Conservation (phyloP, 2,113 vertebrate genomes). For the Phalacrocorax brasilianus region DNA sequence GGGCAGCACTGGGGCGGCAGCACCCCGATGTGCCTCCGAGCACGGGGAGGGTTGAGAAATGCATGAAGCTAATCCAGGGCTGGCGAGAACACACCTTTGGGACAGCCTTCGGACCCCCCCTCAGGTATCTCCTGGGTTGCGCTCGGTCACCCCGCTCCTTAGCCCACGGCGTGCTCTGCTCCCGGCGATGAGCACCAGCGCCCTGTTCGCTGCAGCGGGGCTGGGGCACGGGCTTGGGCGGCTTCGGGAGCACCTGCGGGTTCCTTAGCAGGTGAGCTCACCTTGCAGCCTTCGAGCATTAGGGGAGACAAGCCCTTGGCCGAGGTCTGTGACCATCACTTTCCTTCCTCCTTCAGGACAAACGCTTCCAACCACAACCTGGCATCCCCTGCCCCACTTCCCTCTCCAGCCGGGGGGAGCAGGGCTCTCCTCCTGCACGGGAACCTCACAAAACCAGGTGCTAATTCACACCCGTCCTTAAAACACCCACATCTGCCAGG, state of each 20-base stretch:
- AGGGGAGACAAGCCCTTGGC: not conserved
- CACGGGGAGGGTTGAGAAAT: fast-evolving
- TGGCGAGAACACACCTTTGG: not conserved
- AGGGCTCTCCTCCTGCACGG: not conserved
- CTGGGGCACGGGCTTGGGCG: not conserved
- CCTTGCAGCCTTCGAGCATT: not conserved
- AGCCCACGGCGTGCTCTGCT: not conserved
- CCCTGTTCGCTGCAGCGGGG: no score
- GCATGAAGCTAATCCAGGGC: not conserved
- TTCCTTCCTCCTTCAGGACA: not conserved
- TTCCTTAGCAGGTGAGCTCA: not conserved
- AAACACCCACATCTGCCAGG: not conserved
- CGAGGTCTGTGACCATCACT: no score
- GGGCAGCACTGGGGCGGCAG: fast-evolving
- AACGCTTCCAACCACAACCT: not conserved
- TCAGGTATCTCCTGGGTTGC: no score
- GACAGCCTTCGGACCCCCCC: no score
- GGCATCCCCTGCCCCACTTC: not conserved
- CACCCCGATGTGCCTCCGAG: fast-evolving
- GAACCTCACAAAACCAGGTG: not conserved
- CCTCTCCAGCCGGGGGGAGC: not conserved
- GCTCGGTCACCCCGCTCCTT: fast-evolving
- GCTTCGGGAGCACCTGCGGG: not conserved
- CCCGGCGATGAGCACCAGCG: fast-evolving
- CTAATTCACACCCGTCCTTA: not conserved